Evolutionary conservation across 2,113 vertebrate genomes (phyloP).

Genomic region (Myotis davidii): DNA sequence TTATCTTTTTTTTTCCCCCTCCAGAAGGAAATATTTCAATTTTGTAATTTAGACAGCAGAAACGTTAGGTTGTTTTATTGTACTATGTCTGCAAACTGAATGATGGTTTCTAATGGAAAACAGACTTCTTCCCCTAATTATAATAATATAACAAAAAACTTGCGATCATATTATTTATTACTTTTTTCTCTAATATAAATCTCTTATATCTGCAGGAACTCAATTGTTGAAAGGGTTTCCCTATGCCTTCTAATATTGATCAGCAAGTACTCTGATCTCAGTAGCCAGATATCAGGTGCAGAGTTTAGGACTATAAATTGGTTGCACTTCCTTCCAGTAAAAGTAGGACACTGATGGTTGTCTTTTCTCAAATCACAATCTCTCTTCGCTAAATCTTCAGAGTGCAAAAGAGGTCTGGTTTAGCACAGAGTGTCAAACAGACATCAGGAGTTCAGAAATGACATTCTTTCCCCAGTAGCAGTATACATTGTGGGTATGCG

Average conservation of each 20-base stretch:
- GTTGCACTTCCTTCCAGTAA: not conserved
- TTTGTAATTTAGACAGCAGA: not conserved
- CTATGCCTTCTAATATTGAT: not conserved
- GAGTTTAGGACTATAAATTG: not conserved
- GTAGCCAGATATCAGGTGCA: not conserved
- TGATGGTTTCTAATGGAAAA: conserved; percentile 45
- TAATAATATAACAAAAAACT: conserved; percentile 12
- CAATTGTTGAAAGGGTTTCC: not conserved
- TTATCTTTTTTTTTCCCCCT: not conserved
- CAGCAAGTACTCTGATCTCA: not conserved
- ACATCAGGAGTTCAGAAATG: conserved; percentile 29
- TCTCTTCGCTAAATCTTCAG: not conserved
- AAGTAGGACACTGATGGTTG: not conserved
- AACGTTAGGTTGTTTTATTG: not conserved
- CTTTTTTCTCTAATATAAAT: conserved; percentile 1
- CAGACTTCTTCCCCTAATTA: conserved; percentile 44
- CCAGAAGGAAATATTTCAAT: conserved; percentile 37
- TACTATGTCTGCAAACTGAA: conserved; percentile 20
- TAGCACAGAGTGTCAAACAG: conserved; percentile 16
- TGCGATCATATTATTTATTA: not conserved
- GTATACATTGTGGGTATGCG: conserved; percentile 66
- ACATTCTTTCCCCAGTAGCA: conserved; percentile 56
- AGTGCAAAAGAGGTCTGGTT: not conserved
- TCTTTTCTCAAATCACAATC: not conserved
- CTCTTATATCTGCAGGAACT: not conserved